These are phyloP conservation scores for Pipistrellus kuhlii DNA, from an alignment of 2,797 vertebrate species.

Conservation along the genomic window DNA sequence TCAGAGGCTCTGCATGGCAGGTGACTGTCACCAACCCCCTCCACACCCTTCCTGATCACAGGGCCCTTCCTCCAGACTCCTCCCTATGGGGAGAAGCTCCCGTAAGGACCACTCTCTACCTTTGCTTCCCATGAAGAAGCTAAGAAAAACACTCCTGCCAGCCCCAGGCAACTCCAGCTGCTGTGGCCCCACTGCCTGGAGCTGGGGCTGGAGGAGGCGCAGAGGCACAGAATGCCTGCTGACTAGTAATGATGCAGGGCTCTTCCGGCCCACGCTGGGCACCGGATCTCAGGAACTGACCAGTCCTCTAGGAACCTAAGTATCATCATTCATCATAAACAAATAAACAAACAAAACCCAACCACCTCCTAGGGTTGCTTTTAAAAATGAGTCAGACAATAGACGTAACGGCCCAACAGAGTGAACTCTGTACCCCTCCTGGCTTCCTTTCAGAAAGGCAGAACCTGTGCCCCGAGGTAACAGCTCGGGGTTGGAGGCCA, in stretches of 20 bases:
- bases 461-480: background rate
- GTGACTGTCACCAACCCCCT: background rate
- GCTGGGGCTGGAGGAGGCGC: background rate
- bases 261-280: background rate
- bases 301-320: background rate
- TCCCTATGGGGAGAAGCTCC: background rate
- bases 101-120: background rate
- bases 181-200: background rate
- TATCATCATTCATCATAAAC: background rate
- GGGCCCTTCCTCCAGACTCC: conserved; percentile 8
- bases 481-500: background rate
- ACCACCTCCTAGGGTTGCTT: background rate
- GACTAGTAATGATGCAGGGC: background rate
- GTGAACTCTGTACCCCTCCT: fast-evolving
- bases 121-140: background rate
- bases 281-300: background rate
- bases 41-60: background rate
- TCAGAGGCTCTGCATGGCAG: background rate
- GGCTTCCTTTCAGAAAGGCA: background rate
- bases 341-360: background rate
- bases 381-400: background rate
- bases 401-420: background rate
- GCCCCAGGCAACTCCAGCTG: background rate
- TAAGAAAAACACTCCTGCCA: background rate
- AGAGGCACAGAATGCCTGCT: background rate